Evolutionary conservation across 2,888 invertebrate genomes (phyloP).

Genomic region (Xiphydria camelus): DNA sequence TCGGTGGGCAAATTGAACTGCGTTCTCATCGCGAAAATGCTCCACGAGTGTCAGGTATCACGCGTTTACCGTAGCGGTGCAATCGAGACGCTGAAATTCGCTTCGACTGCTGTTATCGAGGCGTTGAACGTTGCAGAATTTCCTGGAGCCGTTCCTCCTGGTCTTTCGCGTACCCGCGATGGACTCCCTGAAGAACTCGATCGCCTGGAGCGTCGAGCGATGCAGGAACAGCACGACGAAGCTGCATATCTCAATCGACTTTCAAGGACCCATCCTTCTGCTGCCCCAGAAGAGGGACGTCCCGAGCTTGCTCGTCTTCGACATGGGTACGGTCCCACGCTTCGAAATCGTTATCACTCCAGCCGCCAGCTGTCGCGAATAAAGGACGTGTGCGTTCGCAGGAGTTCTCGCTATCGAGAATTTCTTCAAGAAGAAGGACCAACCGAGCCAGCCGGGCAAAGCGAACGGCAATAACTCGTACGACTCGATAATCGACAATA

Average conservation of each 20-base stretch:
- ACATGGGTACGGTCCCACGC: constrained; percentile 67
- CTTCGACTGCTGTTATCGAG: background rate
- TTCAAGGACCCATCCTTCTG: constrained; percentile 75
- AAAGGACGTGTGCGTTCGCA: constrained; percentile 46
- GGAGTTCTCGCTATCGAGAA: constrained; percentile 80
- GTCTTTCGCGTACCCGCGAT: constrained; percentile 24
- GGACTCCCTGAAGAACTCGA: constrained; percentile 25
- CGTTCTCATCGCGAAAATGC: constrained; percentile 68
- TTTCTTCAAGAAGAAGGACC: constrained; percentile 68
- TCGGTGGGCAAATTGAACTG: constrained; percentile 73
- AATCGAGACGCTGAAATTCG: background rate
- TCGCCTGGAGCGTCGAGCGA: constrained; percentile 55
- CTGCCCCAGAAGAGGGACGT: constrained; percentile 80
- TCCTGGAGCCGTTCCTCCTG: constrained; percentile 62
- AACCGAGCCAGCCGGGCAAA: constrained; percentile 53
- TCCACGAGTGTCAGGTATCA: constrained; percentile 68
- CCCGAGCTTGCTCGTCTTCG: constrained; percentile 75
- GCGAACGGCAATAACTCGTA: constrained; percentile 45
- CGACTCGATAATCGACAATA: constrained; percentile 67
- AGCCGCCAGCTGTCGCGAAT: constrained; percentile 7
- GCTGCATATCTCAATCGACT: constrained; percentile 67
- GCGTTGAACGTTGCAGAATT: constrained; percentile 56
- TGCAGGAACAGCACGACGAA: constrained; percentile 61
- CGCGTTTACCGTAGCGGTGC: background rate
- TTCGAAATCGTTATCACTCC: too few relatives aligned